Conservation (phyloP, 2,797 vertebrate genomes). For the Chaenodraco wilsoni region DNA sequence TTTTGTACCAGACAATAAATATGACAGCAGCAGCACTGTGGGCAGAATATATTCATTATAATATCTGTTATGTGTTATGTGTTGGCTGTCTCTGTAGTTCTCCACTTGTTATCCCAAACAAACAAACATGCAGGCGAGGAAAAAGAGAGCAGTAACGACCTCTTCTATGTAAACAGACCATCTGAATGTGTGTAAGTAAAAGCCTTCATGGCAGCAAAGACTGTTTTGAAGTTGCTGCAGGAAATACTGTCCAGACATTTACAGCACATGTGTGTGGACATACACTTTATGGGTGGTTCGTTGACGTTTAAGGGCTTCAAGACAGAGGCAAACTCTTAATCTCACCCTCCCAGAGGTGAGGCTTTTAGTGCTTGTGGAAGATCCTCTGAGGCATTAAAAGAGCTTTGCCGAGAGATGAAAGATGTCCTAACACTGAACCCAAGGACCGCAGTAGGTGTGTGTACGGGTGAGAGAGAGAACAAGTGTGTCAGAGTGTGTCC, state of each 20-base stretch:
- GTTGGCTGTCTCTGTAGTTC: conserved; percentile 12
- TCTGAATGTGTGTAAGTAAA: conserved; percentile 40
- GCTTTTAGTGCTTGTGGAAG: conserved; percentile 49
- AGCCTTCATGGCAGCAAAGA: conserved; percentile 43
- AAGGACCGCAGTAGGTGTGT: conserved; percentile 21
- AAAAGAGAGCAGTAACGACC: not conserved
- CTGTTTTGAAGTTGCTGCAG: conserved; percentile 35
- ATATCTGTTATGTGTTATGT: not conserved
- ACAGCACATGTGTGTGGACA: not conserved
- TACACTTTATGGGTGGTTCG: conserved; percentile 2
- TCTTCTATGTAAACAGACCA: conserved; percentile 16
- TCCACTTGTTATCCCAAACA: conserved; percentile 28
- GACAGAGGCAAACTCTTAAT: conserved; percentile 38
- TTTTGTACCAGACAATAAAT: conserved; percentile 20
- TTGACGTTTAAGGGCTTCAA: conserved; percentile 12
- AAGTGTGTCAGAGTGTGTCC: conserved; percentile 48
- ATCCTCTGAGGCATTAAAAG: conserved; percentile 47
- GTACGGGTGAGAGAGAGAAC: not conserved
- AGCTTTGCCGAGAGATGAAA: conserved; percentile 57
- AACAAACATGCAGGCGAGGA: conserved; percentile 17
- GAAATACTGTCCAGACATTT: conserved; percentile 15
- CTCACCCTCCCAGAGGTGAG: conserved; percentile 44
- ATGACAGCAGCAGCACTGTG: conserved; percentile 4
- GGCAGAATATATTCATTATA: conserved; percentile 34
- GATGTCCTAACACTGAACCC: conserved; percentile 47